These are phyloP conservation scores for Amphipyra tragopoginis DNA, from an alignment of 2,888 invertebrate species.

Conservation along the genomic window DNA sequence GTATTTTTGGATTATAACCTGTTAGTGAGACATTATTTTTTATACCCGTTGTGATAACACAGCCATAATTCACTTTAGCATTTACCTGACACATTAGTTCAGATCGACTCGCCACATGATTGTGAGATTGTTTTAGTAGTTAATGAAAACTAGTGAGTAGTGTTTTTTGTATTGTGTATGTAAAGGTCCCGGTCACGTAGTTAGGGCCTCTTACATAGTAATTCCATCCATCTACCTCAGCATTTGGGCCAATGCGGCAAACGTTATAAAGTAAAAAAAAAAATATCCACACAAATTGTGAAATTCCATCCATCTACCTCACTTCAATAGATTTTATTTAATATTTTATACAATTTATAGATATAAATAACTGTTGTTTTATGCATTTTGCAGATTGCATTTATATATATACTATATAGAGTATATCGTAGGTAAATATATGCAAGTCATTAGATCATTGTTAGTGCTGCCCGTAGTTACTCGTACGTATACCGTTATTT, in stretches of 20 bases:
- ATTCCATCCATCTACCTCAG: slow-evolving; percentile 91
- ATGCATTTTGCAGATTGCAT: slow-evolving; percentile 90
- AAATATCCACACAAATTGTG: slow-evolving; percentile 89
- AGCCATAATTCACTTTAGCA: slow-evolving; percentile 63
- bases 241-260: slow-evolving; percentile 88
- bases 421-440: slow-evolving; percentile 89
- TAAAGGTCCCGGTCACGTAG: slow-evolving; percentile 82
- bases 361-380: slow-evolving; percentile 89
- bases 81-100: slow-evolving; percentile 72
- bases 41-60: slow-evolving; percentile 70
- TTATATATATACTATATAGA: slow-evolving; percentile 89
- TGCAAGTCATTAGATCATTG: slow-evolving; percentile 85
- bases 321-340: slow-evolving; percentile 91
- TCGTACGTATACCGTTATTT: slow-evolving; percentile 62
- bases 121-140: slow-evolving; percentile 80
- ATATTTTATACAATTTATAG: slow-evolving; percentile 90
- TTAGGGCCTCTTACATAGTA: slow-evolving; percentile 86
- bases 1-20: slow-evolving; percentile 50
- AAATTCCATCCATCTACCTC: slow-evolving; percentile 94
- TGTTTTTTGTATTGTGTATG: slow-evolving; percentile 83
- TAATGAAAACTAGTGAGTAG: slow-evolving; percentile 82
- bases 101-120: slow-evolving; percentile 71
- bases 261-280: slow-evolving; percentile 78
- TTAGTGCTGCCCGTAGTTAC: slow-evolving; percentile 85
- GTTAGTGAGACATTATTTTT: slow-evolving; percentile 71